These are phyloP conservation scores for Lycia hirtaria DNA, from an alignment of 2,888 invertebrate species.

Conservation along the genomic window DNA sequence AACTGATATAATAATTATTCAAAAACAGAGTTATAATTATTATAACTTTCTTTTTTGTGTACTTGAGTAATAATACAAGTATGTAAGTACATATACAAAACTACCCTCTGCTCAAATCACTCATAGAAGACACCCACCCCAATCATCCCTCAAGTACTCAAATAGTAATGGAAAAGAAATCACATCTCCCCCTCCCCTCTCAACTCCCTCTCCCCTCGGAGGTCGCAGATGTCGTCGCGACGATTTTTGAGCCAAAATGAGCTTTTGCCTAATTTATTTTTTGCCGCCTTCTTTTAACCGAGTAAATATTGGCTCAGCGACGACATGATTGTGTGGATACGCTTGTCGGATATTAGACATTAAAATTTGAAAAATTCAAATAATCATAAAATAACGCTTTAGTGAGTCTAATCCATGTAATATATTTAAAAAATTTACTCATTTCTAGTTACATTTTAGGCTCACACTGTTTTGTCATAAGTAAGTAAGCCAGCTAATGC, in stretches of 20 bases:
- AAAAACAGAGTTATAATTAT: too few species aligned
- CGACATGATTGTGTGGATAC: slow-evolving; percentile 54
- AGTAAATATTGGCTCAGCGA: slow-evolving; percentile 78
- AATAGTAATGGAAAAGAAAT: slow-evolving; percentile 71
- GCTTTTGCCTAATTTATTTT: slow-evolving; percentile 85
- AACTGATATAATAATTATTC: too few species aligned
- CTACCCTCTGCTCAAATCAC: slow-evolving; percentile 14
- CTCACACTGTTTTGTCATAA: too few species aligned
- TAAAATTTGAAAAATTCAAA: too few species aligned
- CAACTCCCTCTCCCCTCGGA: slow-evolving; percentile 43
- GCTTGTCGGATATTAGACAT: slow-evolving; percentile 24
- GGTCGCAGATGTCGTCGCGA: slow-evolving; percentile 77
- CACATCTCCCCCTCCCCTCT: slow-evolving; percentile 53
- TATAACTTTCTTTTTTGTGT: too few species aligned
- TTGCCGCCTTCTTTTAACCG: slow-evolving; percentile 83
- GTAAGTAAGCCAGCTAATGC: too few species aligned
- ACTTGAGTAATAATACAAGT: neutral
- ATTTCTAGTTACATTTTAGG: too few species aligned
- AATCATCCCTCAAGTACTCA: slow-evolving; percentile 40
- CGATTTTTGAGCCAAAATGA: slow-evolving; percentile 80
- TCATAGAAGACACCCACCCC: slow-evolving; percentile 15
- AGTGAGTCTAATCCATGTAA: too few species aligned
- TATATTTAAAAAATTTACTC: too few species aligned
- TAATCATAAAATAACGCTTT: too few species aligned
- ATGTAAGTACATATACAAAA: neutral